phyloP scores from a whole-genome alignment of 2,888 invertebrate species.

The Plagodis dolabraria region DNA sequence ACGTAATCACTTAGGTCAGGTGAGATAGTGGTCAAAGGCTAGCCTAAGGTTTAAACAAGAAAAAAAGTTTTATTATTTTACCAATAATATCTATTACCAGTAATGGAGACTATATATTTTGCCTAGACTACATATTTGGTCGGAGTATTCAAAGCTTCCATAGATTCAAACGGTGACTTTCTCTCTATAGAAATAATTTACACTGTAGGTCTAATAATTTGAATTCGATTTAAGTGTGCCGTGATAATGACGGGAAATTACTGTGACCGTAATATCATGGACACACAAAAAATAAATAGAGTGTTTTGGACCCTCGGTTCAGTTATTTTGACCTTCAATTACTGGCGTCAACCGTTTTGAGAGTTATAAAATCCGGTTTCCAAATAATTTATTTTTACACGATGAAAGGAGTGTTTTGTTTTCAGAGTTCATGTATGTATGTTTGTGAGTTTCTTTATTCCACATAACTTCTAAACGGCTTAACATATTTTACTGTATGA shows the following conservation, averaged over 20 bases:
- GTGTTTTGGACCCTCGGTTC: conserved; percentile 14
- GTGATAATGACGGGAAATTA: conserved; percentile 24
- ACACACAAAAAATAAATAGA: conserved; percentile 16
- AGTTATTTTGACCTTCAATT: conserved; percentile 24
- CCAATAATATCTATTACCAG: too few species aligned
- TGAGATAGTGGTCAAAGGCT: too few species aligned
- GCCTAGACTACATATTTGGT: background rate
- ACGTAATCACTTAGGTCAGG: too few species aligned
- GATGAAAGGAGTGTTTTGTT: too few species aligned
- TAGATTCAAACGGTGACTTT: conserved; percentile 8
- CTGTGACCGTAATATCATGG: conserved; percentile 26
- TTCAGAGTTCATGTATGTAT: too few species aligned
- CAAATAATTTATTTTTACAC: too few species aligned
- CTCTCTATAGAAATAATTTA: conserved; percentile 23
- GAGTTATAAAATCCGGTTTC: background rate
- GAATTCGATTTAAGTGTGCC: conserved; percentile 31
- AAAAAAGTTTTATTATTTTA: too few species aligned
- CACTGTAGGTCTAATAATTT: conserved; percentile 24
- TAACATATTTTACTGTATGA: too few species aligned
- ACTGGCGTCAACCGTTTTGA: conserved; percentile 1
- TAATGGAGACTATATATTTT: background rate
- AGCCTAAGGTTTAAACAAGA: too few species aligned
- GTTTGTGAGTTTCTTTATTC: too few species aligned
- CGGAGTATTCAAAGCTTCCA: too few species aligned
- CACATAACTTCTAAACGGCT: too few species aligned